Base-by-base conservation (phyloP, 2,888 invertebrate species). In the Homarus gammarus region DNA sequence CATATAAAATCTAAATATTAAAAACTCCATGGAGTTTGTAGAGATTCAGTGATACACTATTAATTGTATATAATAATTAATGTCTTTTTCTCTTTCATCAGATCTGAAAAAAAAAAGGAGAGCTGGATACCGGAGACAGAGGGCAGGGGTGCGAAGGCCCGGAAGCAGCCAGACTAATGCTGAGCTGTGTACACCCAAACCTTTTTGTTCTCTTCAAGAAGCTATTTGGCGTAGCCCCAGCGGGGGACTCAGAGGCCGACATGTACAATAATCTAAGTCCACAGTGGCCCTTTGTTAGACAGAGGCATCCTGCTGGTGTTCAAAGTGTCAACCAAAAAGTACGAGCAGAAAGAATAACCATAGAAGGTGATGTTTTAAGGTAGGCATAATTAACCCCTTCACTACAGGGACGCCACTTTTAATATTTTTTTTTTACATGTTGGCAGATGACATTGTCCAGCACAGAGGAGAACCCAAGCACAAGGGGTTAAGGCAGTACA, bases 131-230 rank as follows among this genome's bases (percentile, higher is more conserved):
- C 56, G 88, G 73, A 22, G 61, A 36, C n/a, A 75, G 83, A 84
- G 84, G 84, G 78, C 83, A 77, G 89, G 70, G 84, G 84, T 83
- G 79, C n/a, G 68, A 70, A 40, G 61, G 64, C 78, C 61, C 72
- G 56, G 89, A 84, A 73, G 81, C 85, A 85, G 84, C 85, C 64
- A 89, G 79, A 56, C 85, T 85, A 36, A 89, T 89, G 89, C 81
- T 89, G 84, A 89, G 89, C 89, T 89, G 89, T 72, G 89, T 89
- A 56, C 89, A 89, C 84, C 89, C 89, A 31, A 89, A 89, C 89
- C 89, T 89, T 85, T 89, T 89, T 78, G 84, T 89, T 73, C 85
- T 89, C 81, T 89, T 89, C 75, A 89, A 89, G 70, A 89, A 89
- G 49, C 81, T 89, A n/a, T 89, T 89, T 89, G 85, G 89, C n/a